These are phyloP conservation scores for Phrynosoma platyrhinos DNA, from an alignment of 2,113 vertebrate species.

Conservation along the genomic window DNA sequence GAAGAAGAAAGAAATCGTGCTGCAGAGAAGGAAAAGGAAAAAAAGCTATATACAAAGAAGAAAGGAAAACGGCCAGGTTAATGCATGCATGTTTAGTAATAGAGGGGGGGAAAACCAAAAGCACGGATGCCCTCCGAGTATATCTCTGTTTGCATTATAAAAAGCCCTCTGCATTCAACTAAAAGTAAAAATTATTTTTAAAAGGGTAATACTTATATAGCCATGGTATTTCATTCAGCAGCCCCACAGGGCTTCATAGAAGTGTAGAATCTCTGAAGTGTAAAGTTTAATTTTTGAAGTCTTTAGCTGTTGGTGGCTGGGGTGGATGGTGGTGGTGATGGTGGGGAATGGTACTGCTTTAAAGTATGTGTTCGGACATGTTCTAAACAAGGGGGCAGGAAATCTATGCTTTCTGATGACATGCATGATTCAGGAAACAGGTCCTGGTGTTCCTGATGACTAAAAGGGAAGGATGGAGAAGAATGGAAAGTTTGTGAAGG, in stretches of 20 bases:
- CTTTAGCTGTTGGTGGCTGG: constrained; percentile 74
- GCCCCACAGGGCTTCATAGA: background rate
- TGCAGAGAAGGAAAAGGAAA: constrained; percentile 69
- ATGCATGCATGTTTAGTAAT: constrained; percentile 83
- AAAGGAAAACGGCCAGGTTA: constrained; percentile 74
- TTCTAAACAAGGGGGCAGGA: constrained; percentile 74
- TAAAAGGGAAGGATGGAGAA: constrained; percentile 63
- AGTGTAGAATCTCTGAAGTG: background rate
- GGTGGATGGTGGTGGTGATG: too few relatives aligned
- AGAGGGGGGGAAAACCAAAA: constrained; percentile 64
- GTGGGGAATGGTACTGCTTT: constrained; percentile 75
- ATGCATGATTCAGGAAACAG: constrained; percentile 84
- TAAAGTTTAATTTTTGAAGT: constrained; percentile 75
- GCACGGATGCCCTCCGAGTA: constrained; percentile 79
- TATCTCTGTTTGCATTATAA: constrained; percentile 80
- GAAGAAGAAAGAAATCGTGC: constrained; percentile 72
- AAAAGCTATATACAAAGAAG: constrained; percentile 81
- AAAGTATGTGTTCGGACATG: constrained; percentile 82
- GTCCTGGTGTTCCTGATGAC: constrained; percentile 79
- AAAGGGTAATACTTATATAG: constrained; percentile 79
- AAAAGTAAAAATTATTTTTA: constrained; percentile 82
- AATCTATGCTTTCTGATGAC: constrained; percentile 81
- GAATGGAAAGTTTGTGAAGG: background rate
- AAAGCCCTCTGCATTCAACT: constrained; percentile 82
- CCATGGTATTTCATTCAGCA: constrained; percentile 5